A percentile compares a stretch with the other conserved stretches of the same genome.
phyloP scores from a whole-genome alignment of 2,113 vertebrate species.

The Urocynchramus pylzowi region DNA sequence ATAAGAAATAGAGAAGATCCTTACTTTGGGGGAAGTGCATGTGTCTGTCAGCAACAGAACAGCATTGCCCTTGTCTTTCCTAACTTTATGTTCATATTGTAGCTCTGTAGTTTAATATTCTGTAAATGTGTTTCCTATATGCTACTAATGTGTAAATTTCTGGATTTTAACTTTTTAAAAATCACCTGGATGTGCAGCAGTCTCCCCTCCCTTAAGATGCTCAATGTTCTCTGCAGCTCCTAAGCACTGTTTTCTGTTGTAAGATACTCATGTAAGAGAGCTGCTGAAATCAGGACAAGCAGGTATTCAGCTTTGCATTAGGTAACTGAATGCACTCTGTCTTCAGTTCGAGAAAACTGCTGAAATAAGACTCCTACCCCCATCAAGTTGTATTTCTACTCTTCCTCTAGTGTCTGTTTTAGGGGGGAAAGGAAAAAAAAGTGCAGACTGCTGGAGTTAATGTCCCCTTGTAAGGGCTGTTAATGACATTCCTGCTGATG shows the following conservation, averaged over 20 bases:
- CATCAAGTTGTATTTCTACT: not conserved
- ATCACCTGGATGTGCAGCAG: not conserved
- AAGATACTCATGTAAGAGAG: fast-evolving
- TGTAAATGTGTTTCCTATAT: not conserved
- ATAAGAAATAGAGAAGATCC: not conserved
- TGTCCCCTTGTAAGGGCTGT: not conserved
- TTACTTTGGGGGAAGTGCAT: not conserved
- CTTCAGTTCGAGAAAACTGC: not conserved
- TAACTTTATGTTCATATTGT: not conserved
- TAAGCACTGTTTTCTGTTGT: not conserved
- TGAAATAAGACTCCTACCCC: not conserved
- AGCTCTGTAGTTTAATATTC: not conserved
- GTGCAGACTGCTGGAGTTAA: not conserved
- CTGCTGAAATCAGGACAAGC: not conserved
- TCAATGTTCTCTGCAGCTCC: not conserved
- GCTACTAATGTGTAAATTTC: not conserved
- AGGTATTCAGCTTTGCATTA: not conserved
- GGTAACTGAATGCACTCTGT: not conserved
- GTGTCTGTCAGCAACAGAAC: not conserved
- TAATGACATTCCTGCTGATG: slow-evolving; percentile 33
- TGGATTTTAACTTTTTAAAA: not conserved
- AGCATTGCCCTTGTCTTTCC: not conserved
- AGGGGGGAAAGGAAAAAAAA: too few species aligned
- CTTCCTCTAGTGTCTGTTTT: not conserved
- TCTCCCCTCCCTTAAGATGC: not conserved